Base-by-base conservation (phyloP, 2,888 invertebrate species). In the Thymelicus lineola region DNA sequence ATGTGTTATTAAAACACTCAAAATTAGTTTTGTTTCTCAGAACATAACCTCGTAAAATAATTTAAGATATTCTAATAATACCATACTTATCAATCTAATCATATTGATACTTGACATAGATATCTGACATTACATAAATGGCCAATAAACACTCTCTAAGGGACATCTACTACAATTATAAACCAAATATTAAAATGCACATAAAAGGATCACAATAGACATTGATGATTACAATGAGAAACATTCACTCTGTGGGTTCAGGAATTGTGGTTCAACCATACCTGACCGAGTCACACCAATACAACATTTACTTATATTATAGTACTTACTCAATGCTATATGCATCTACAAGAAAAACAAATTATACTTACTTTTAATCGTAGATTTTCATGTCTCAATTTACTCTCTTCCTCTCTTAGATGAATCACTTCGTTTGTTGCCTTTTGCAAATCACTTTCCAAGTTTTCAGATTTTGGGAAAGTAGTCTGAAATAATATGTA, bases 361-460 rank as follows among this genome's bases (percentile, higher is more conserved):
- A 3, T 9, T 53, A 62, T 63, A 86, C 91, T 92, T 91, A 97
- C 97, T 95, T 97, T 98, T 85, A 98, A 95, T 89, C 96, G 95
- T 80, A 97, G 93, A 94, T 97, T 97, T 91, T 98, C 98, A 92
- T 97, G 96, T 91, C 97, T 95, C 88, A 98, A 94, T 86, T 95
- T 95, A 89, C 95, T 96, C 84, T 97, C 96, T 81, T 97, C 96
- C 87, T 97, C 97, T 84, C 96, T 95, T 83, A 98, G 94, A 87
- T 95, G 95, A 86, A 95, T 96, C 65, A 97, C 95, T 94, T 98
- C 97, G 79, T 95, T 95, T 73, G 96, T 94, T 70, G 96, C 95
- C 86, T 96, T 96, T 84, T 95, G 95, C 82, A 96, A 87, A 81
- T 92, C 91, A 75, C 80, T 88, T 78, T 92, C 91, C 72, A 82